Conservation (phyloP, 1,140 invertebrate species). For the Heliconius himera region DNA sequence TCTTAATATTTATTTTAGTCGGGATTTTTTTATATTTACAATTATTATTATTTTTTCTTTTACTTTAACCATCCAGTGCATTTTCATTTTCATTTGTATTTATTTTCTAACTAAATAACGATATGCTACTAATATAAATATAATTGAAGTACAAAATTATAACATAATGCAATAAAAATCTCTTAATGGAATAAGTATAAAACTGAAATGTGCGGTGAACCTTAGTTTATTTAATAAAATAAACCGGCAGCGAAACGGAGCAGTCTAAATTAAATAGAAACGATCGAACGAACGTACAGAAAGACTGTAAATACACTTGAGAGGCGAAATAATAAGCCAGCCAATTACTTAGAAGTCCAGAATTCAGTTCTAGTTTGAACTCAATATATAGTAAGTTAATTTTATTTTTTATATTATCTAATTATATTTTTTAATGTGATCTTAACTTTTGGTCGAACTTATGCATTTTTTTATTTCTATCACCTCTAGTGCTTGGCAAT, state of each 20-base stretch:
- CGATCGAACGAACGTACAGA: conserved; percentile 39
- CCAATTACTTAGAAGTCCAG: conserved; percentile 24
- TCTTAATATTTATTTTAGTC: too few relatives aligned
- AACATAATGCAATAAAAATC: background rate
- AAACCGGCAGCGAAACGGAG: conserved; percentile 36
- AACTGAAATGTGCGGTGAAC: conserved; percentile 25
- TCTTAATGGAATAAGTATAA: background rate
- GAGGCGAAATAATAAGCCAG: conserved; percentile 29
- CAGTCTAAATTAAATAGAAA: conserved; percentile 45
- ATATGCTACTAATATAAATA: background rate
- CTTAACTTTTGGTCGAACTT: background rate
- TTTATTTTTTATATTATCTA: background rate
- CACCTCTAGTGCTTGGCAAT: background rate
- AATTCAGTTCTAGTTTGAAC: background rate
- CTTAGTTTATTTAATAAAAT: conserved; percentile 44
- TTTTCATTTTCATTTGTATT: too few relatives aligned
- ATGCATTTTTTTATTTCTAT: background rate
- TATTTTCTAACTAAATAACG: background rate
- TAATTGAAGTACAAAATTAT: background rate
- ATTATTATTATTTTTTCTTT: too few relatives aligned
- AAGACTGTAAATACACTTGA: conserved; percentile 31
- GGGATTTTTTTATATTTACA: too few relatives aligned
- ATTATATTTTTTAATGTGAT: background rate
- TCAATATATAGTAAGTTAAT: background rate
- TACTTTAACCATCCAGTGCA: too few relatives aligned